Conservation (phyloP, 2,797 vertebrate genomes). For the Mormyrops attenuatus region DNA sequence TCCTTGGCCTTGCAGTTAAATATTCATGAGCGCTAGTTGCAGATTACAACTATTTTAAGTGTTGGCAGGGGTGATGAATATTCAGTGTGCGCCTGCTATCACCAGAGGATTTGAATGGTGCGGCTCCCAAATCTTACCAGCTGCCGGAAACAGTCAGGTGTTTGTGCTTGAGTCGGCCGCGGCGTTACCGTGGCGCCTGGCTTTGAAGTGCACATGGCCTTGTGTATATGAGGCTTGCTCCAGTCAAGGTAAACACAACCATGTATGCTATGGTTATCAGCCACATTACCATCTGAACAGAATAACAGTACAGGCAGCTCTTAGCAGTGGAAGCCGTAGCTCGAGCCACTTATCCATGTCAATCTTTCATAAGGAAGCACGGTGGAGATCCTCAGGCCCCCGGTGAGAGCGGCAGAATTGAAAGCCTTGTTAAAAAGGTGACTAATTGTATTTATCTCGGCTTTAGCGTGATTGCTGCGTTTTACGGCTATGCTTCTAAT, state of each 20-base stretch:
- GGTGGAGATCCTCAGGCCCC: not conserved
- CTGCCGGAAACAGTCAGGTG: not conserved
- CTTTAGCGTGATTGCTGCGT: not conserved
- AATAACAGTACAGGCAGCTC: not conserved
- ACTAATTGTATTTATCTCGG: not conserved
- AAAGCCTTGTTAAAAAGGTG: not conserved
- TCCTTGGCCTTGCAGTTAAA: not conserved
- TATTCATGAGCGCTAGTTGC: slow-evolving; percentile 11
- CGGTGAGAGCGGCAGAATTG: not conserved
- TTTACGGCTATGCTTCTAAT: not conserved
- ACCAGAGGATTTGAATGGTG: not conserved
- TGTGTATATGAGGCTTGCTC: not conserved
- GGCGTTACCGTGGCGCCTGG: not conserved
- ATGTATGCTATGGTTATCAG: not conserved
- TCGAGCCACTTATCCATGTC: not conserved
- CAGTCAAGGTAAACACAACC: not conserved
- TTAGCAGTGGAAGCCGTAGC: not conserved
- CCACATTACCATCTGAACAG: not conserved
- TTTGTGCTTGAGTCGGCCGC: not conserved
- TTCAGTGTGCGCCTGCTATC: not conserved
- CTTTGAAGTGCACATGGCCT: not conserved
- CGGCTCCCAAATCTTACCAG: not conserved
- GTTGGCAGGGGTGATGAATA: not conserved
- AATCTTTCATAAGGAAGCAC: not conserved
- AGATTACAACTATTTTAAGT: slow-evolving; percentile 15